Evolutionary conservation across 2,888 invertebrate genomes (phyloP).

Genomic region (Patella caerulea): DNA sequence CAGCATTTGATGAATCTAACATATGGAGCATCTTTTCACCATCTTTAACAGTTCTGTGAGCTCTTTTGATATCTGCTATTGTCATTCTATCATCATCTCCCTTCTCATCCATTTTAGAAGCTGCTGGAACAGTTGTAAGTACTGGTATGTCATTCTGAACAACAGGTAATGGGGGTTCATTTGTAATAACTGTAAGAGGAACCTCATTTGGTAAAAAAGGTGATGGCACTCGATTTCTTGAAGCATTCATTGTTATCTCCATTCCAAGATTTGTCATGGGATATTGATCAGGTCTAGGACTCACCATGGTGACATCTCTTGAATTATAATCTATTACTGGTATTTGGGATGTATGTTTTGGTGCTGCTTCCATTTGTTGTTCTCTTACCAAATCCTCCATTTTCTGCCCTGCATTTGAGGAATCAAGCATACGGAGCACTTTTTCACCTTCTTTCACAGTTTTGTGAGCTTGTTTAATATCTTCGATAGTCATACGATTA

Average conservation of each 20-base stretch:
- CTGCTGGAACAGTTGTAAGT: background rate
- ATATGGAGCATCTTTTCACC: background rate
- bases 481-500: conserved; percentile 1
- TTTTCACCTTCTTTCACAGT: background rate
- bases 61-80: background rate
- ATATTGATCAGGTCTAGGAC: background rate
- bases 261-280: background rate
- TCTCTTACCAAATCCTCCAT: background rate
- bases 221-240: background rate
- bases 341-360: background rate
- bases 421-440: background rate
- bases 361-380: background rate
- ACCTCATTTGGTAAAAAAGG: background rate
- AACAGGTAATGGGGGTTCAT: background rate
- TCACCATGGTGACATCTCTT: background rate
- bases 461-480: background rate
- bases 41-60: background rate
- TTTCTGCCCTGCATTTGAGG: background rate
- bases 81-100: background rate
- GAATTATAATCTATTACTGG: background rate
- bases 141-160: background rate
- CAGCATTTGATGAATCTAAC: conserved; percentile 3
- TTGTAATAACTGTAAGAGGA: background rate
- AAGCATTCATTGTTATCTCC: background rate
- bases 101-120: background rate